Conservation (phyloP, 2,113 vertebrate genomes). For the Zapornia atra region DNA sequence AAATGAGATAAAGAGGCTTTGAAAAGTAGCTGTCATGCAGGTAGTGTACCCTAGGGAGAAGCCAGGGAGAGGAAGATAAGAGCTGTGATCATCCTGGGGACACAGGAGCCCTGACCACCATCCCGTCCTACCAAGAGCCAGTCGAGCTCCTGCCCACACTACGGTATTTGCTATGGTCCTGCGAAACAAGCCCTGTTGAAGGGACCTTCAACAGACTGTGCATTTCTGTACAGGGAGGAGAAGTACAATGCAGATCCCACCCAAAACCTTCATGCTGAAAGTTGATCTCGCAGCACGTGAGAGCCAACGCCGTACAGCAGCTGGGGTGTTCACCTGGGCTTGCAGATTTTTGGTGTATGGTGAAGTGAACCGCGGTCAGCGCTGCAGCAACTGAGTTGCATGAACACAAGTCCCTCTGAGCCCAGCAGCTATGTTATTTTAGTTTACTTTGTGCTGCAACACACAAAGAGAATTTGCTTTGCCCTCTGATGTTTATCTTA, state of each 20-base stretch:
- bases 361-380: neutral
- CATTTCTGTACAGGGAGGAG: neutral
- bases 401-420: neutral
- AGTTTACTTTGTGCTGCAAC: neutral
- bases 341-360: neutral
- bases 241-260: neutral
- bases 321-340: neutral
- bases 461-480: neutral
- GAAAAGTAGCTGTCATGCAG: neutral
- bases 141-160: neutral
- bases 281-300: neutral
- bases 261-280: fast-evolving
- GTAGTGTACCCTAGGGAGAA: neutral
- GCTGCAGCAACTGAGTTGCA: neutral
- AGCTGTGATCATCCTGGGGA: neutral
- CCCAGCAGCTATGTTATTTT: neutral
- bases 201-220: neutral
- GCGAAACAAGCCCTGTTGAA: neutral
- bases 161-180: neutral
- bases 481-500: constrained; percentile 39
- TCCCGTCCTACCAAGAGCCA: neutral
- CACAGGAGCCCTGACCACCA: fast-evolving
- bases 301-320: neutral
- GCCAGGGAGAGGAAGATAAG: neutral
- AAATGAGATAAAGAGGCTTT: neutral